Base-by-base conservation (phyloP, 2,888 invertebrate species). In the Chydorus sphaericus region DNA sequence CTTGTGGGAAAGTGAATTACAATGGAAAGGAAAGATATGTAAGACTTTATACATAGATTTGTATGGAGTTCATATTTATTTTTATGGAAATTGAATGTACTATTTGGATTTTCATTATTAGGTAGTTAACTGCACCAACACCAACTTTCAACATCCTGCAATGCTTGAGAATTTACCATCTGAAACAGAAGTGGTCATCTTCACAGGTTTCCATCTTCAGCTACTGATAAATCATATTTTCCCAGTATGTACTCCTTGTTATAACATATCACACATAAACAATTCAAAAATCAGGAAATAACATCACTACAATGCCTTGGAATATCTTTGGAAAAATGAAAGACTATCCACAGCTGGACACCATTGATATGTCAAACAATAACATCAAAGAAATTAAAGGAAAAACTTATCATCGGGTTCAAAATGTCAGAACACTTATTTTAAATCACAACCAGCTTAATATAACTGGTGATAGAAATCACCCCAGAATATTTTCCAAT, bases 331-430 rank as follows among this genome's bases (percentile, higher is more conserved):
- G 84, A 1, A 77, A 74, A 33, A 70, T 76, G 29, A 76, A 75
- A 58, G 72, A 74, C 51, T 75, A 80, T 58, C 74, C 73, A 26
- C 70, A 74, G 48, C 68, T 85, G 49, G 74, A 74, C 59, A 74
- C 80, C 33, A 78, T 85, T 44, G 85, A 85, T 63, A 80, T 85
- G 80, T 81, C 81, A 59, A 80, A 77, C 65, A 85, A 85, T 66
- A 74, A 76, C 16, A 84, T 85, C 39, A 69, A 75, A 48, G 79
- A 80, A 61, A 83, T 85, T 49, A 77, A 78, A 58, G 85, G 85
- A 2, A 83, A 84, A 66, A 72, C 82, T 0, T 85, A 82, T 66
- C 85, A 85, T 65, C 81, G 80, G 63, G 84, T 85, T 0, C 74
- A 75, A 50, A 77, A 76, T 59, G 84, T 85, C 0, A 75, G 78